These are phyloP conservation scores for Isichthys henryi DNA, from an alignment of 2,113 vertebrate genomes.

Conservation along the genomic window DNA sequence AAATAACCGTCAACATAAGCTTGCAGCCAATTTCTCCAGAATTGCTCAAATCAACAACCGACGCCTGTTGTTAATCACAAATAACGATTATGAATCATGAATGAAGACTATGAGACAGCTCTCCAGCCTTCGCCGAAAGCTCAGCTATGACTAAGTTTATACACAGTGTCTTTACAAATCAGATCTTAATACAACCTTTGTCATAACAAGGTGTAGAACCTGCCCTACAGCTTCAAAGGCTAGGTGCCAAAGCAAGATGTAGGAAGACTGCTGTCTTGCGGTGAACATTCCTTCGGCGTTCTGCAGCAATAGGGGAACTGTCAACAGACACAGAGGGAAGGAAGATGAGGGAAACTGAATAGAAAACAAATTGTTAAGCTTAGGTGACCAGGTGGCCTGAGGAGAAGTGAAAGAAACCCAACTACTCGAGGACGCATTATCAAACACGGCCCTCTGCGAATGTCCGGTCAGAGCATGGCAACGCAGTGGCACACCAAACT, in stretches of 20 bases:
- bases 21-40: not conserved
- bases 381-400: constrained; percentile 60
- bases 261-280: constrained; percentile 34
- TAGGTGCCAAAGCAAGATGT: constrained; percentile 44
- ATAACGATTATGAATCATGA: constrained; percentile 5
- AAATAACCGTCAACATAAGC: not conserved
- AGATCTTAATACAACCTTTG: constrained; percentile 37
- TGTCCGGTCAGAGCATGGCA: not conserved
- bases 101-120: not conserved
- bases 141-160: constrained; percentile 30
- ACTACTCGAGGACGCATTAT: constrained; percentile 48
- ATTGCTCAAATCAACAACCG: not conserved
- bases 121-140: not conserved
- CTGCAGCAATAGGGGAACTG: constrained; percentile 52
- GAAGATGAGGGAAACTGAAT: constrained; percentile 40
- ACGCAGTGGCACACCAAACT: constrained; percentile 15
- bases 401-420: constrained; percentile 57
- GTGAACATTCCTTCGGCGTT: constrained; percentile 45
- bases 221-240: constrained; percentile 48
- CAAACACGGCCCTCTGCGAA: constrained; percentile 38
- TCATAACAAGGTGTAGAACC: constrained; percentile 40
- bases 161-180: constrained; percentile 41
- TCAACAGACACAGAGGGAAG: constrained; percentile 47
- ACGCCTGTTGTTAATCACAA: not conserved
- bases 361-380: constrained; percentile 62